Base-by-base conservation (phyloP, 2,888 invertebrate genomes). In the Ecdyonurus torrentis region DNA sequence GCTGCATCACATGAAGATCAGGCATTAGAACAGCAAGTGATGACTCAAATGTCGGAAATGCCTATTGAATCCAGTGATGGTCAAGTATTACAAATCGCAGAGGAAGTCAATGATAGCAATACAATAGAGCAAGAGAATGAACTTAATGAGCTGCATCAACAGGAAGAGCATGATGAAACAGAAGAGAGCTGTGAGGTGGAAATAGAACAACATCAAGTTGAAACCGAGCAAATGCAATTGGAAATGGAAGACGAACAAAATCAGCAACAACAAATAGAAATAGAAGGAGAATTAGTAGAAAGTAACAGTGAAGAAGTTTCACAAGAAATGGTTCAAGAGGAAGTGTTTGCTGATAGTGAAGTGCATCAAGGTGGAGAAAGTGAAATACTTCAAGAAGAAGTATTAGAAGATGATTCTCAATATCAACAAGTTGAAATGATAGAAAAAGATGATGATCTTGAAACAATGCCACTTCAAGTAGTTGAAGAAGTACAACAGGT, bases 271-370 rank as follows among this genome's bases (percentile, higher is more conserved):
- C 71, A 73, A n/a, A 71, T 72, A 25, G 72, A 73, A 64, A 66
- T 71, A 60, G 77, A 77, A 76, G 72, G 73, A 67, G 71, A 68
- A 65, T 72, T 69, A 68, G 66, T 72, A 23, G 68, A 71, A 63
- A 69, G 71, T 66, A 70, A 66, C 62, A 25, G 55, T 15, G 19
- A 53, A 24, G 58, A 61, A n/a, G 23, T 50, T 18, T 20, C 52
- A 60, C 64, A 64, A 61, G 53, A 23, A 19, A 23, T 24, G 10
- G 52, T 52, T 18, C 61, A 53, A 23, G 53, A 60, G 1, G 58
- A 61, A 20, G 60, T 60, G 25, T 53, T 61, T 55, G 25, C 61
- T 61, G 62, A 63, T 22, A 63, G 60, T 67, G 69, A 70, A 60
- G 69, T 69, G 61, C 68, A 62, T 60, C 70, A 70, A 66, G 69